A percentile compares a stretch with the other conserved stretches of the same genome.
phyloP scores from a whole-genome alignment of 2,113 vertebrate species.

The Nettapus auritus region DNA sequence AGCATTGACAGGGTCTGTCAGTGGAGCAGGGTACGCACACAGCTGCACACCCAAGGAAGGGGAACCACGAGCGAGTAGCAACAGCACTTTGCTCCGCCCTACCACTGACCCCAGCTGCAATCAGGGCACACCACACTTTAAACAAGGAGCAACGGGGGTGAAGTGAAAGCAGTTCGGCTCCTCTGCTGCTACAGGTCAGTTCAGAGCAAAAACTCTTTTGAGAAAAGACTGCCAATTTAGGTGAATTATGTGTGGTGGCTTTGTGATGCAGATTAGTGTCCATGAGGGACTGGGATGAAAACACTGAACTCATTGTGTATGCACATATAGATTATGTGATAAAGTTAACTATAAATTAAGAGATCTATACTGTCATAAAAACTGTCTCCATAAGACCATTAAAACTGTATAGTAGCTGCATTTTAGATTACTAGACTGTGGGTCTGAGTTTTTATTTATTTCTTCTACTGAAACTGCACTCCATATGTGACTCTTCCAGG shows the following conservation, averaged over 20 bases:
- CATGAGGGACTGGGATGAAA: neutral
- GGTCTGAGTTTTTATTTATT: neutral
- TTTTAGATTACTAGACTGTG: neutral
- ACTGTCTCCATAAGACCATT: neutral
- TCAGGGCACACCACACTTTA: neutral
- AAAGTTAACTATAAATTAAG: constrained; percentile 20
- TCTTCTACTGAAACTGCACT: neutral
- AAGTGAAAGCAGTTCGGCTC: neutral
- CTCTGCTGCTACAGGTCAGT: neutral
- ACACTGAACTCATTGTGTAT: neutral
- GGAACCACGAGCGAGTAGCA: neutral
- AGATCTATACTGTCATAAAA: neutral
- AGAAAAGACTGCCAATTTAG: neutral
- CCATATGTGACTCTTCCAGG: neutral
- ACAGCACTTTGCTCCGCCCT: neutral
- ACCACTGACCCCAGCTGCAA: neutral
- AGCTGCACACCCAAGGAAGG: neutral
- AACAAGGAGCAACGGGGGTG: neutral
- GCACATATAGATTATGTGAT: constrained; percentile 5
- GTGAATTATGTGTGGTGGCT: neutral
- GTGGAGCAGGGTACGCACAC: rapidly evolving
- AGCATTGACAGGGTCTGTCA: neutral
- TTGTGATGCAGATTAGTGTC: neutral
- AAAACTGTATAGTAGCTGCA: neutral
- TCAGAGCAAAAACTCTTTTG: neutral